Base-by-base conservation (phyloP, 2,797 vertebrate species). In the Mormyrops attenuatus region DNA sequence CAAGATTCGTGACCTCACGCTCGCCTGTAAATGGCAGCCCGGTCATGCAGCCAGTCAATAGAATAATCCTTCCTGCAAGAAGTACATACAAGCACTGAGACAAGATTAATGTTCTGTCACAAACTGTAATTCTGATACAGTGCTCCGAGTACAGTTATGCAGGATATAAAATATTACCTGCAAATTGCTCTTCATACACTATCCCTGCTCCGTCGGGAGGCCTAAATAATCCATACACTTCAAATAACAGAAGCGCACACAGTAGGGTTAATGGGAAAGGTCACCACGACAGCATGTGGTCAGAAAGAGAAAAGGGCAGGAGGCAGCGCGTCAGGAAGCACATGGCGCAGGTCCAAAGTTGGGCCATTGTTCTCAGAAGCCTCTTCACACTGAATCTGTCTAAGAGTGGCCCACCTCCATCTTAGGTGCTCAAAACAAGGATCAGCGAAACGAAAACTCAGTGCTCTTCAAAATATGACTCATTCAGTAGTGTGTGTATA, bases 211-310 rank as follows among this genome's bases (percentile, higher is more conserved):
- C 90, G 90, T 82, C 63, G 89, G 90, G 88, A 89, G n/a, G 17
- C 38, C 69, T 88, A 55, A 95, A 96, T 96, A 94, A 96, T 90
- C 92, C 91, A 91, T 88, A 95, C 93, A 95, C 95, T 95, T 96
- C 94, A 96, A 96, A 96, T 95, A 94, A 95, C 95, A 95, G 92
- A 87, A 86, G 89, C 63, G 91, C 94, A 94, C 94, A 90, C 95
- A 95, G 95, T 93, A 82, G 95, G 95, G 95, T 96, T 96, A 96
- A 96, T 96, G 94, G 94, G 95, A 95, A 96, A 96, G 96, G 96
- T 96, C 96, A 95, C 89, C 89, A 92, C 93, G 93, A 92, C 95
- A 95, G 95, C 95, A 92, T 94, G 95, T 92, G 93, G 93, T 93
- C 93, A 91, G 87, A 85, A 91, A 94, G 94, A 94, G 93, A 94